Evolutionary conservation across 1,140 invertebrate species (phyloP).

Genomic region (Rhynchophorus ferrugineus): DNA sequence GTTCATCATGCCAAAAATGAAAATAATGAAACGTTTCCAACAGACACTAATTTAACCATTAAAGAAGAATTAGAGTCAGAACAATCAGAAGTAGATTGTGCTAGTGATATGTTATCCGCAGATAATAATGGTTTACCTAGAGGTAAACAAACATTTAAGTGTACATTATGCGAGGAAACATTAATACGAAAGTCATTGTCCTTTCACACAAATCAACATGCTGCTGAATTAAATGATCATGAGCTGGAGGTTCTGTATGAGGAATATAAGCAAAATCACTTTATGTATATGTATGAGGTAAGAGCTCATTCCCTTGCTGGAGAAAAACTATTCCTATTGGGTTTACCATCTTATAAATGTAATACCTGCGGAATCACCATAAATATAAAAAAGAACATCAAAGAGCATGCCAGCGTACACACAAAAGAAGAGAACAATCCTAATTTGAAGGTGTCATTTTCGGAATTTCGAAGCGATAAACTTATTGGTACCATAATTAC

Average conservation of each 20-base stretch:
- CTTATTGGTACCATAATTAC: not conserved
- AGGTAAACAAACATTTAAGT: too few species aligned
- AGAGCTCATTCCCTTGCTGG: not conserved
- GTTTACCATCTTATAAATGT: constrained; percentile 1
- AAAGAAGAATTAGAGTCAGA: too few species aligned
- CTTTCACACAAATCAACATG: not conserved
- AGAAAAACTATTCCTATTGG: not conserved
- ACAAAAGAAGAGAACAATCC: not conserved
- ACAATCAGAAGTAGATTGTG: too few species aligned
- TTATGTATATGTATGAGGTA: not conserved
- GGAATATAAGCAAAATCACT: not conserved
- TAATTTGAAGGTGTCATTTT: not conserved
- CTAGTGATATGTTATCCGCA: too few species aligned
- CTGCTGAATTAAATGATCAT: not conserved
- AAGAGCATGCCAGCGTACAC: constrained; percentile 2
- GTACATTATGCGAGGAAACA: not conserved
- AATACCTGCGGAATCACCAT: constrained; percentile 1
- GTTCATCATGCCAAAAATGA: too few species aligned
- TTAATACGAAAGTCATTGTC: not conserved
- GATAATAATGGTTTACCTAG: too few species aligned
- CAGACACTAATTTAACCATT: too few species aligned
- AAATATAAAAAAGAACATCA: not conserved
- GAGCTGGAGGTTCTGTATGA: not conserved
- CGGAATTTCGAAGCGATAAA: not conserved
- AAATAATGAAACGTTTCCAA: too few species aligned